phyloP scores from a whole-genome alignment of 2,888 invertebrate species.

The Polia nebulosa region DNA sequence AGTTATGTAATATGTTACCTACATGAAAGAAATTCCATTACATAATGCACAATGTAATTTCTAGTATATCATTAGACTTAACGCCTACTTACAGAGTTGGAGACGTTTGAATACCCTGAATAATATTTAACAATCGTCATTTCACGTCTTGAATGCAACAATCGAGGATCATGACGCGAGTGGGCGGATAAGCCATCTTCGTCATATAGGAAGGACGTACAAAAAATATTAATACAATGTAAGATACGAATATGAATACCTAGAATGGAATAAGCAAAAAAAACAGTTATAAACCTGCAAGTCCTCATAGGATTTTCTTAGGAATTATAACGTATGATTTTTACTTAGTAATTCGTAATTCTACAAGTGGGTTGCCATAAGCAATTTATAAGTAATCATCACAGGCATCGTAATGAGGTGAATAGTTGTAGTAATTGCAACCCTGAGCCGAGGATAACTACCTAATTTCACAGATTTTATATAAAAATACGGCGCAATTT shows the following conservation, averaged over 20 bases:
- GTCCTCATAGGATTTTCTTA: conserved; percentile 21
- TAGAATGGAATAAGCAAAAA: conserved; percentile 15
- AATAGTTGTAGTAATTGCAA: conserved; percentile 47
- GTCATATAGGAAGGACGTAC: conserved; percentile 43
- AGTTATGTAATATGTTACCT: background rate
- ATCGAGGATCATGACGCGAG: conserved; percentile 61
- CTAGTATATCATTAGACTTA: conserved; percentile 30
- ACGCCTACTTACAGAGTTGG: conserved; percentile 32
- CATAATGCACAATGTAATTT: conserved; percentile 40
- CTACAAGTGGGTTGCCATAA: conserved; percentile 23
- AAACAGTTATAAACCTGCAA: background rate
- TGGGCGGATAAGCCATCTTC: conserved; percentile 61
- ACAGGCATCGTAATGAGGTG: conserved; percentile 42
- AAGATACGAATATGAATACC: conserved; percentile 30
- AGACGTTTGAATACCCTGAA: conserved; percentile 34
- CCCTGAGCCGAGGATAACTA: conserved; percentile 40
- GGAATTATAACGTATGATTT: conserved; percentile 27
- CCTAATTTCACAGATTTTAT: conserved; percentile 25
- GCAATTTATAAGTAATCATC: conserved; percentile 51
- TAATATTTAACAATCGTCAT: conserved; percentile 40
- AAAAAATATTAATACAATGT: conserved; percentile 48
- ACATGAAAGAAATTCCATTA: conserved; percentile 22
- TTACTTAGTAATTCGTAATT: conserved; percentile 31
- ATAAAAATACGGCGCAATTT: conserved; percentile 21
- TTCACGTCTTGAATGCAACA: conserved; percentile 62